Conservation (phyloP, 2,113 vertebrate genomes). For the Athene noctua region DNA sequence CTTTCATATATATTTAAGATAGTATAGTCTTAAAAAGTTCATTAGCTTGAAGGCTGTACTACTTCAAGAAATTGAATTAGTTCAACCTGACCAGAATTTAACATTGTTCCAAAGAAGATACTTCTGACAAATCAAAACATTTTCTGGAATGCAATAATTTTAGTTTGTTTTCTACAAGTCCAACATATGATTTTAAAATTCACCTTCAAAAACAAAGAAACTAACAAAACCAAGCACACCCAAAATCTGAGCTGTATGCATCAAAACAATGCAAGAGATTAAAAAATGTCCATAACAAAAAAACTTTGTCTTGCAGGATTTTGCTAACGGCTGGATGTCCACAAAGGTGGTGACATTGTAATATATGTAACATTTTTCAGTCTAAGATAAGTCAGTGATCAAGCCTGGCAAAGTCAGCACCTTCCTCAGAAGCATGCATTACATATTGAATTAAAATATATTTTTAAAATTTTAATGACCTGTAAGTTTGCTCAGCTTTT, state of each 20-base stretch:
- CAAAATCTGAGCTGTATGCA: accelerated
- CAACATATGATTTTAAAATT: neutral
- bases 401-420: neutral
- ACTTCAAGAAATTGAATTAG: neutral
- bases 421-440: neutral
- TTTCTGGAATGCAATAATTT: neutral
- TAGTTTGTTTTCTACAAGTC: neutral
- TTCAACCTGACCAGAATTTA: neutral
- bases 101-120: neutral
- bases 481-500: neutral
- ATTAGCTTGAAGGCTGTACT: neutral
- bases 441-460: neutral
- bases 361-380: neutral
- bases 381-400: neutral
- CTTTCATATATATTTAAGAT: neutral
- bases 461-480: neutral
- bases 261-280: neutral
- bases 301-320: neutral
- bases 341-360: neutral
- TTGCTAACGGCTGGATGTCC: neutral
- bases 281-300: neutral
- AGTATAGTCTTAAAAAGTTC: neutral
- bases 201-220: neutral
- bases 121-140: neutral
- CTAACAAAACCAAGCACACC: neutral